Conservation (phyloP, 1,140 invertebrate species). For the Scylla paramamosain region DNA sequence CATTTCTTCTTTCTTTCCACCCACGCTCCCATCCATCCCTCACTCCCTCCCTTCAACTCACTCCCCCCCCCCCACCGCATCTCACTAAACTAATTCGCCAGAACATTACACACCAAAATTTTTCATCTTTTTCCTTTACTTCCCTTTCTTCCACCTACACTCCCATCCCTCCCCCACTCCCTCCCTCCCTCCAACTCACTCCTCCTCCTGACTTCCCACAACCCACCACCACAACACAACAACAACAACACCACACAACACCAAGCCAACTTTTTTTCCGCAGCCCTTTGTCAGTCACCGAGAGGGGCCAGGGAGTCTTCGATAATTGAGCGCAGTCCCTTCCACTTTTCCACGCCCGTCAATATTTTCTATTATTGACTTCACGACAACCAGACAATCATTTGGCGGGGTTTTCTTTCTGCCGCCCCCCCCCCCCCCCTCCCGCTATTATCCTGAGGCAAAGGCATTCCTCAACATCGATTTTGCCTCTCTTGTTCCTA, state of each 20-base stretch:
- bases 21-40: not conserved
- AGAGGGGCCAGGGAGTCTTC: not conserved
- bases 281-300: not conserved
- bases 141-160: not conserved
- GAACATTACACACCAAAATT: no score
- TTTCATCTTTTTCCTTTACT: no score
- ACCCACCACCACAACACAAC: no score
- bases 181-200: not conserved
- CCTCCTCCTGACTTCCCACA: not conserved
- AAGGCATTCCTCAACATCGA: constrained; percentile 60
- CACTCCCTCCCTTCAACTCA: not conserved
- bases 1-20: not conserved
- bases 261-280: not conserved
- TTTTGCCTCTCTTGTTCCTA: not conserved
- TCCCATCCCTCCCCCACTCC: not conserved
- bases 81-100: no score
- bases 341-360: constrained; percentile 57
- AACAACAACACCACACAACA: no score
- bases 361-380: constrained; percentile 66
- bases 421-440: not conserved
- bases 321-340: constrained; percentile 47
- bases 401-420: constrained; percentile 46
- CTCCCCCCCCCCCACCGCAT: not conserved
- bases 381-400: constrained; percentile 66
- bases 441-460: not conserved